A percentile compares a stretch with the other conserved stretches of the same genome.
phyloP scores from a whole-genome alignment of 2,888 invertebrate genomes.

The Cristatella mucedo region DNA sequence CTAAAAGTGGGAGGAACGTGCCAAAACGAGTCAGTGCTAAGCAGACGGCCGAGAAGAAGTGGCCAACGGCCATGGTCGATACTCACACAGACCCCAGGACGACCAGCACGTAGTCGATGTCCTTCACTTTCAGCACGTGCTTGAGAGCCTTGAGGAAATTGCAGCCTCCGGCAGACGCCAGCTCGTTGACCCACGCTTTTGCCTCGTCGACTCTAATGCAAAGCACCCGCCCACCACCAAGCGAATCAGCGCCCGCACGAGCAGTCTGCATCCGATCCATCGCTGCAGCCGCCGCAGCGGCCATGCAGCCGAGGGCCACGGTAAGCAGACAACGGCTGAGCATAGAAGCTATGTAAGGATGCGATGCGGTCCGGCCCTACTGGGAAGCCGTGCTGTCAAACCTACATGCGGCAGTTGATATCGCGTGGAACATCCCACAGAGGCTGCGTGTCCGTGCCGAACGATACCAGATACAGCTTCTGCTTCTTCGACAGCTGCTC shows the following conservation, averaged over 20 bases:
- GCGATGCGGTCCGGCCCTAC: background rate
- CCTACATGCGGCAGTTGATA: constrained; percentile 30
- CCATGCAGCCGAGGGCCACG: too few relatives aligned
- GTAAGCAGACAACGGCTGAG: too few relatives aligned
- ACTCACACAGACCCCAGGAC: constrained; percentile 35
- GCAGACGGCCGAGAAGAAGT: constrained; percentile 6
- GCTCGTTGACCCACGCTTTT: constrained; percentile 27
- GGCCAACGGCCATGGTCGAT: too few relatives aligned
- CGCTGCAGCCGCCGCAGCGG: background rate
- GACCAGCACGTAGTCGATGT: constrained; percentile 27
- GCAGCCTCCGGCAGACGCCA: constrained; percentile 30
- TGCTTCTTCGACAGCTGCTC: constrained; percentile 33
- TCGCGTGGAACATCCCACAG: constrained; percentile 32
- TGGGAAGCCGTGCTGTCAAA: constrained; percentile 5
- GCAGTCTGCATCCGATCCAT: background rate
- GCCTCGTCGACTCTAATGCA: constrained; percentile 27
- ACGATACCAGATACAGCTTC: constrained; percentile 29
- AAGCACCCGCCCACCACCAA: background rate
- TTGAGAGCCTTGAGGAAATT: constrained; percentile 35
- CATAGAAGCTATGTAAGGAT: background rate
- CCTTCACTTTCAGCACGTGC: constrained; percentile 26
- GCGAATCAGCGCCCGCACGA: constrained; percentile 7
- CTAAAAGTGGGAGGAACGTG: too few relatives aligned
- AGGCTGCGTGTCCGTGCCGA: constrained; percentile 29
- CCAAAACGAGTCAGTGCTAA: too few relatives aligned